Conservation (phyloP, 2,797 vertebrate species). For the Macrochelys suwanniensis region DNA sequence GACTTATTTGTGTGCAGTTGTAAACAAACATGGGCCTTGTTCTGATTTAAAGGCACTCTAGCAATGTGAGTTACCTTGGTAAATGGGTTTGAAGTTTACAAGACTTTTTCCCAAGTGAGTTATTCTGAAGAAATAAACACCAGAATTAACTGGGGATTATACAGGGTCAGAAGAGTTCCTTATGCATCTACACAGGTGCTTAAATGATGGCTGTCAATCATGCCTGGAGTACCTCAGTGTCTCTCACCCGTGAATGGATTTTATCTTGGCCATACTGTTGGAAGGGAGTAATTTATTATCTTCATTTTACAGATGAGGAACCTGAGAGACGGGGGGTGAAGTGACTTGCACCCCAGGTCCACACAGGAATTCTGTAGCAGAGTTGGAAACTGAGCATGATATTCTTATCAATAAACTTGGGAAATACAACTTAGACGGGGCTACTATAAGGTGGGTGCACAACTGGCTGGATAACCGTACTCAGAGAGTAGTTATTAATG, state of each 20-base stretch:
- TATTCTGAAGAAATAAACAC: background rate
- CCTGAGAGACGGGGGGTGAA: background rate
- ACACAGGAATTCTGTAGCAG: background rate
- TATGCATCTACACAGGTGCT: background rate
- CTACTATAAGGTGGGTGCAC: no score
- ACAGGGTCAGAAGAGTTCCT: background rate
- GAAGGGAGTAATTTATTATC: background rate
- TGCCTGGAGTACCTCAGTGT: background rate
- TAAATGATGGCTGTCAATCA: no score
- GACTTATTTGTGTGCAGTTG: background rate
- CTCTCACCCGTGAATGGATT: background rate
- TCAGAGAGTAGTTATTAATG: no score
- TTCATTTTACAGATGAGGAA: background rate
- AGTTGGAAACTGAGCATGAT: background rate
- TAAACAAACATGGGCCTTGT: background rate
- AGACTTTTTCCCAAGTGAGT: background rate
- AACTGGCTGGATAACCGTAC: no score
- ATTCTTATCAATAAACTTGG: no score
- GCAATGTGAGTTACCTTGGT: fast-evolving
- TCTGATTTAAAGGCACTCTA: fast-evolving
- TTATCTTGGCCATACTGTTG: background rate
- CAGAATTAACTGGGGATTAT: background rate
- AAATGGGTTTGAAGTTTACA: background rate
- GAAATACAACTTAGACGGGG: no score
- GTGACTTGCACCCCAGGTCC: background rate